Conservation (phyloP, 2,797 vertebrate species). For the Semotilus atromaculatus region DNA sequence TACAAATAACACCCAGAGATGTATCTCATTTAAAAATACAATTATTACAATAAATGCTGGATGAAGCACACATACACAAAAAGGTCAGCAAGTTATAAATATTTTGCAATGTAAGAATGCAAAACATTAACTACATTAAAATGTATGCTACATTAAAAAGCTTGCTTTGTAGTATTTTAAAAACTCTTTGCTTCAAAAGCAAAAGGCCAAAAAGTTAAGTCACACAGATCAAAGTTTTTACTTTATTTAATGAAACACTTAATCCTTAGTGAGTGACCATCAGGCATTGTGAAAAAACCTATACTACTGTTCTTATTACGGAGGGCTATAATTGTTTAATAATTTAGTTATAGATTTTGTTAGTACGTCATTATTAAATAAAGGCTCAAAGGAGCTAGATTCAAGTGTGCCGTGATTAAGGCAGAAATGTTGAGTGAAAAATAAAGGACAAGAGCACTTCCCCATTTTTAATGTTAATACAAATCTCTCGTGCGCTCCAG, state of each 20-base stretch:
- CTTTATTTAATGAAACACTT: background rate
- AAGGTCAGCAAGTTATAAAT: slow-evolving; percentile 24
- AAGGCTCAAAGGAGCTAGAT: background rate
- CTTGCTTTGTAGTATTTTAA: background rate
- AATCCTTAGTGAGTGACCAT: background rate
- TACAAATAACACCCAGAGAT: background rate
- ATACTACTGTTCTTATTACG: background rate
- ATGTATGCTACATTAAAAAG: no score
- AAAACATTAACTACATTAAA: background rate
- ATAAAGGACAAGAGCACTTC: slow-evolving; percentile 57
- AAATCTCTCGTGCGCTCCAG: slow-evolving; percentile 13
- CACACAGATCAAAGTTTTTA: background rate
- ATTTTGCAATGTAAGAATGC: background rate
- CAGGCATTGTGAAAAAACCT: background rate
- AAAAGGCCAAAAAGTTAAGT: background rate
- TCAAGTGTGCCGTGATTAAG: background rate
- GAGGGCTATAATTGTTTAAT: background rate
- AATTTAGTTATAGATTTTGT: background rate
- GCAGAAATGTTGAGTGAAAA: slow-evolving; percentile 37
- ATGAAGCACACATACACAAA: background rate
- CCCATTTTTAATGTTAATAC: slow-evolving; percentile 46
- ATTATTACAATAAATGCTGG: background rate
- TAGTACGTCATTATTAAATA: background rate
- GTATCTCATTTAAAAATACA: background rate
- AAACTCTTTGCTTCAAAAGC: background rate